A percentile compares a stretch with the other conserved stretches of the same genome.
Evolutionary conservation across 2,113 vertebrate species (phyloP).

Genomic region (Lophochroa leadbeateri): DNA sequence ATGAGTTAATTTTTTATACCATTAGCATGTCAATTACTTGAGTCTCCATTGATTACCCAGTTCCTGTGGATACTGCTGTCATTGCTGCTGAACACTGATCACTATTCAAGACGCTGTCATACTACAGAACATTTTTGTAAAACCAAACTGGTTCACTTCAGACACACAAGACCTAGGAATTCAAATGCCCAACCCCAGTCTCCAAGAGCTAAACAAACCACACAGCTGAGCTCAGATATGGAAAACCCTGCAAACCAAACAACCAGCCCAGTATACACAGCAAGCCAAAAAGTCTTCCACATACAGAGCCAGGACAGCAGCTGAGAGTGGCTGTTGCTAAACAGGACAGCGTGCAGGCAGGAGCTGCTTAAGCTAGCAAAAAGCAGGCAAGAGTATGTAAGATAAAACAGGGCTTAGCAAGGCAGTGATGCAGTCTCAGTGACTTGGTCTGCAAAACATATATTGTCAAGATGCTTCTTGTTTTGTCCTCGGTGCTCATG

Average conservation of each 20-base stretch:
- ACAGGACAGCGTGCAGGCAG: not conserved
- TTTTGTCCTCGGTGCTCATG: not conserved
- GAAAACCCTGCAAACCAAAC: constrained; percentile 64
- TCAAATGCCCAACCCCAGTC: constrained; percentile 61
- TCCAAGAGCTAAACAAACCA: constrained; percentile 73
- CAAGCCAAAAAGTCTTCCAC: constrained; percentile 29
- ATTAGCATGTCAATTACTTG: constrained; percentile 51
- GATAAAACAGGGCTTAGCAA: not conserved
- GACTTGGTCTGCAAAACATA: not conserved
- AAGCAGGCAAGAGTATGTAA: not conserved
- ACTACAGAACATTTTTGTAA: constrained; percentile 52
- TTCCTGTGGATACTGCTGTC: constrained; percentile 61
- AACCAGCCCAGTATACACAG: not conserved
- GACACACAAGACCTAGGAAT: constrained; percentile 71
- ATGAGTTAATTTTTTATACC: constrained; percentile 20
- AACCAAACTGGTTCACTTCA: constrained; percentile 57
- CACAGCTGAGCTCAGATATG: constrained; percentile 67
- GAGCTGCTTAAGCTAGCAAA: not conserved
- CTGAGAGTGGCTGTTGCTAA: constrained; percentile 10
- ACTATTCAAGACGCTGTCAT: constrained; percentile 60
- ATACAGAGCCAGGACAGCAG: not conserved
- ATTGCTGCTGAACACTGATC: constrained; percentile 54
- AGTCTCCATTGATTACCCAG: constrained; percentile 47
- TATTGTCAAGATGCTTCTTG: not conserved
- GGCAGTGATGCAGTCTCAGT: not conserved